phyloP scores from a whole-genome alignment of 92 coral and sea anemone genomes.

The Phenganax subtilis region DNA sequence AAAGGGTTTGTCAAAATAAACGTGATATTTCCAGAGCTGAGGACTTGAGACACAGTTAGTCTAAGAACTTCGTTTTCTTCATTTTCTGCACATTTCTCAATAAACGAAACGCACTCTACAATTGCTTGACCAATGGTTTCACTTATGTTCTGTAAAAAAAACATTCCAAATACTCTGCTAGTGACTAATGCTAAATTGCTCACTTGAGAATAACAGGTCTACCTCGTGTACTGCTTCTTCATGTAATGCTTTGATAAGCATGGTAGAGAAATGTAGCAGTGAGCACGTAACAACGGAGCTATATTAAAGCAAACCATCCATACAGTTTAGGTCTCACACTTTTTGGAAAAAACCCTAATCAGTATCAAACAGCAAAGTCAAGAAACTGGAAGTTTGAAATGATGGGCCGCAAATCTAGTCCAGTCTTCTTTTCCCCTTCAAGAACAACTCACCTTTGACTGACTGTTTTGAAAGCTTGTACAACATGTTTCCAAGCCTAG shows the following conservation, averaged over 20 bases:
- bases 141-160: not conserved
- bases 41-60: slow-evolving; percentile 13
- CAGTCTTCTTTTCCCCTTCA: not conserved
- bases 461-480: not conserved
- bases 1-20: not conserved
- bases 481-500: slow-evolving; percentile 26
- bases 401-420: not conserved
- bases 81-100: slow-evolving; percentile 22
- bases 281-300: slow-evolving; percentile 29
- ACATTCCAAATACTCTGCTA: not conserved
- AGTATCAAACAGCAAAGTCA: too few species aligned
- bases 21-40: slow-evolving; percentile 26
- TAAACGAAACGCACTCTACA: slow-evolving; percentile 15
- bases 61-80: slow-evolving; percentile 35
- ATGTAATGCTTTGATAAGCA: slow-evolving; percentile 12
- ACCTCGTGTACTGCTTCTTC: not conserved
- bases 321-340: not conserved
- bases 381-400: too few species aligned
- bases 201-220: not conserved
- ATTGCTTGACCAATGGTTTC: not conserved
- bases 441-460: not conserved
- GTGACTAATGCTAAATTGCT: not conserved
- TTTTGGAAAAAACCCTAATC: too few species aligned
- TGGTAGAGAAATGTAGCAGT: slow-evolving; percentile 27
- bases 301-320: not conserved